A percentile compares a stretch with the other conserved stretches of the same genome.
Evolutionary conservation across 2,113 vertebrate genomes (phyloP).

Genomic region (Arenaria interpres): DNA sequence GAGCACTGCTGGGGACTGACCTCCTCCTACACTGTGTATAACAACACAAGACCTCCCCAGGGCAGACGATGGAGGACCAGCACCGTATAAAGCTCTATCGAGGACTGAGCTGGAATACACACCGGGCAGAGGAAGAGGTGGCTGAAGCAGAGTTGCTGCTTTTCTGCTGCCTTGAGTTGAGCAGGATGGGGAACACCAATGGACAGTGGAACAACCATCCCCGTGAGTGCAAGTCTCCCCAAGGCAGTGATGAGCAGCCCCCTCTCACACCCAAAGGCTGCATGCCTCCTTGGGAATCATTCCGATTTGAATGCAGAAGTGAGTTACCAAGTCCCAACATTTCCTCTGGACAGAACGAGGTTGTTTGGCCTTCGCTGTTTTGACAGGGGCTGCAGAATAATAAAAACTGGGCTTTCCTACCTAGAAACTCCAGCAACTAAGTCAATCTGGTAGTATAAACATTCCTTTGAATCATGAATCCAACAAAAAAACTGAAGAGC

Average conservation of each 20-base stretch:
- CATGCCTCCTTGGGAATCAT: background rate
- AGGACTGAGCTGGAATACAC: background rate
- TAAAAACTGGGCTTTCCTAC: background rate
- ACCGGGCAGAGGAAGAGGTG: background rate
- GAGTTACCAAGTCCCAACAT: fast-evolving
- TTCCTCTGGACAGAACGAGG: background rate
- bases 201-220: background rate
- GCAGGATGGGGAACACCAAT: background rate
- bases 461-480: background rate
- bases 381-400: background rate
- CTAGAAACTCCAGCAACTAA: background rate
- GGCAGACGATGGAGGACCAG: background rate
- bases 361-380: background rate
- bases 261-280: background rate
- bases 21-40: background rate
- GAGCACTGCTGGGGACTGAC: background rate
- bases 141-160: background rate
- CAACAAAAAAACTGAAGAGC: background rate
- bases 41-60: background rate
- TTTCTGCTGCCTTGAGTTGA: background rate
- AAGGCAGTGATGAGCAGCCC: background rate
- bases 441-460: background rate
- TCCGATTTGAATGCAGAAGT: background rate
- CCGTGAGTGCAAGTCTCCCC: background rate
- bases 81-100: background rate